Evolutionary conservation across 1,140 invertebrate genomes (phyloP), one percentile per base, ranked within the genome.

Genomic region (Lutraria rhynchaena): DNA sequence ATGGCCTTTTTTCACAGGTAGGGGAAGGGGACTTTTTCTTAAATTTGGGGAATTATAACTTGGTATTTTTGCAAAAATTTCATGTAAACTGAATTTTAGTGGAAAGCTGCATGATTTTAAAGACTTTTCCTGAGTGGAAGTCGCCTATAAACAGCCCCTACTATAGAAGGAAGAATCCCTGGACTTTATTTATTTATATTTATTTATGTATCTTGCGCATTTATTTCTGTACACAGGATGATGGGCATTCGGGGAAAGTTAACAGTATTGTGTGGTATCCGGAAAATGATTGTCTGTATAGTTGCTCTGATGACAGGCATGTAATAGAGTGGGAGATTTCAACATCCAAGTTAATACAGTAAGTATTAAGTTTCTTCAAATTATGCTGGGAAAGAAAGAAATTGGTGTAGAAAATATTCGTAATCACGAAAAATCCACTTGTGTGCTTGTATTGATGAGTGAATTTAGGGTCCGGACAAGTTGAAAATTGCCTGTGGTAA

Each of bases 281-380:
- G n/a, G 65, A 80, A 22, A 4, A 9, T 27, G 27, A 80, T 35
- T 19, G 27, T 19, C 81, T 95, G 0, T 95, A 94, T 83, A 94
- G 93, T 44, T 94, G 93, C 67, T 91, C 91, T 65, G 91, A 92
- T 86, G 92, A 94, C 83, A 90, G 91, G 61, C 84, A 90, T 81
- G 90, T 94, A 77, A 83, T 94, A 9, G 88, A 93, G 74, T 94
- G 94, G 94, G 89, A 93, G 90, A 81, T 94, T 13, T 71, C 88
- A 33, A 86, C 85, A 67, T 84, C 86, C 80, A 89, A 85, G 73
- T 84, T 93, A n/a, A 92, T 91, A 89, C 90, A 91, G 92, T 93
- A 88, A 87, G 87, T 85, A 29, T 29, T 22, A n/a, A 29, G 22
- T 3, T 22, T 27, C 31, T 27, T 27, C 5, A 17, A 57, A 27